Evolutionary conservation across 2,797 vertebrate genomes (phyloP).

Genomic region (Steatocranus sp.): DNA sequence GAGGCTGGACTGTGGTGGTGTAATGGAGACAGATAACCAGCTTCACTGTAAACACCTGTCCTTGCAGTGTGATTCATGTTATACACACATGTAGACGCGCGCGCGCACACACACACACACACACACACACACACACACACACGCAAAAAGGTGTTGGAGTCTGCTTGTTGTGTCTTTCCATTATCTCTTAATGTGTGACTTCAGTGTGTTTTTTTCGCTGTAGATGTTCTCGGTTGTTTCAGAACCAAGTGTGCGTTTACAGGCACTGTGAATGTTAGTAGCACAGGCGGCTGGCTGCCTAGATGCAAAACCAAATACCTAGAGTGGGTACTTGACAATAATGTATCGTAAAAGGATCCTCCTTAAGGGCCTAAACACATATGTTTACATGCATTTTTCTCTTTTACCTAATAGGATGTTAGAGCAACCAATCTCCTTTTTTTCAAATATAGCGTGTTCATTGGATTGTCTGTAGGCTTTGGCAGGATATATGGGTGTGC

Average conservation of each 20-base stretch:
- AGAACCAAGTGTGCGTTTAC: neutral
- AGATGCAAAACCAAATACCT: neutral
- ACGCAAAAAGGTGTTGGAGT: conserved; percentile 69
- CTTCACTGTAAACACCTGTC: conserved; percentile 81
- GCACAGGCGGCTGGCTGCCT: neutral
- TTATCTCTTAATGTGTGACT: conserved; percentile 29
- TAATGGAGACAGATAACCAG: conserved; percentile 80
- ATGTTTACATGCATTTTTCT: neutral
- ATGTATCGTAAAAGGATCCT: neutral
- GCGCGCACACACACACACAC: conserved; percentile 19
- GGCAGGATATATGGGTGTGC: neutral
- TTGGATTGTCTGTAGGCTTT: neutral
- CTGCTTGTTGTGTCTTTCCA: conserved; percentile 52
- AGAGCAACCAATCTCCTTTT: neutral
- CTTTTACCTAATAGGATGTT: neutral
- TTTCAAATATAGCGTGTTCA: neutral
- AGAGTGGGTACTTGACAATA: neutral
- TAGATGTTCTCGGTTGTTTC: conserved; percentile 9
- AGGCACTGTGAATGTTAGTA: neutral
- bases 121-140: conserved; percentile 24
- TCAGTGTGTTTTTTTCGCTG: conserved; percentile 10
- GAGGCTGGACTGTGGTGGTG: conserved; percentile 62
- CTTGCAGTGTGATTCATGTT: conserved; percentile 83
- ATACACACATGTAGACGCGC: conserved; percentile 62
- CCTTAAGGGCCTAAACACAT: neutral